These are phyloP conservation scores for Anastrepha obliqua DNA, from an alignment of 1,140 invertebrate genomes.

Conservation along the genomic window DNA sequence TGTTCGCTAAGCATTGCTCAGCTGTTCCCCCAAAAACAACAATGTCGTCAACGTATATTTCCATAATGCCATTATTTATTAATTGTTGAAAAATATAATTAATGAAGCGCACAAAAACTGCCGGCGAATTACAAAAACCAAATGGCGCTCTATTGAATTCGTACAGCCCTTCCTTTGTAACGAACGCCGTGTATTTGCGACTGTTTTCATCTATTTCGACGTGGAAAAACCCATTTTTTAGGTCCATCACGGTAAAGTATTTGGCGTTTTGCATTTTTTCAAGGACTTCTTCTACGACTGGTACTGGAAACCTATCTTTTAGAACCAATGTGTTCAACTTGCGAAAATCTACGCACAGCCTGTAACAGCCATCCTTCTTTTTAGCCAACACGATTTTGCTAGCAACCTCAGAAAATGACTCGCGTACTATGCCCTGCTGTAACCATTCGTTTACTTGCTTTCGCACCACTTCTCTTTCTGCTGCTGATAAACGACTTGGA, in stretches of 20 bases:
- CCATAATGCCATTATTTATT: constrained; percentile 52
- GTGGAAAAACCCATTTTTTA: no score
- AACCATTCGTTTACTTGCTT: constrained; percentile 54
- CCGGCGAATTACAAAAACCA: no score
- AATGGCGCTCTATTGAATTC: no score
- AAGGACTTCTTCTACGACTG: constrained; percentile 62
- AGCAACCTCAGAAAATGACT: constrained; percentile 58
- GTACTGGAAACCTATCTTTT: constrained; percentile 64
- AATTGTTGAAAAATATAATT: constrained; percentile 32
- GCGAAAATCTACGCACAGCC: constrained; percentile 63
- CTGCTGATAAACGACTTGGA: not conserved
- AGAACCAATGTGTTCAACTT: constrained; percentile 61
- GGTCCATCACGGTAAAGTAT: constrained; percentile 42
- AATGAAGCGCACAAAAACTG: no score
- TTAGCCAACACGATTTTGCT: constrained; percentile 65
- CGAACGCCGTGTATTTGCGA: no score
- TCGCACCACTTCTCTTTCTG: not conserved
- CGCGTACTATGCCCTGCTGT: constrained; percentile 47
- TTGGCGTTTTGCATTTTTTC: constrained; percentile 59
- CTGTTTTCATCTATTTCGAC: no score
- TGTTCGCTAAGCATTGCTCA: no score
- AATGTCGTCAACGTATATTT: not conserved
- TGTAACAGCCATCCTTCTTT: constrained; percentile 58
- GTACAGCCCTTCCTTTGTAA: no score
- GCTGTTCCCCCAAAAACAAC: no score